Evolutionary conservation across 1,140 invertebrate genomes (phyloP).

Genomic region (Halesus radiatus): DNA sequence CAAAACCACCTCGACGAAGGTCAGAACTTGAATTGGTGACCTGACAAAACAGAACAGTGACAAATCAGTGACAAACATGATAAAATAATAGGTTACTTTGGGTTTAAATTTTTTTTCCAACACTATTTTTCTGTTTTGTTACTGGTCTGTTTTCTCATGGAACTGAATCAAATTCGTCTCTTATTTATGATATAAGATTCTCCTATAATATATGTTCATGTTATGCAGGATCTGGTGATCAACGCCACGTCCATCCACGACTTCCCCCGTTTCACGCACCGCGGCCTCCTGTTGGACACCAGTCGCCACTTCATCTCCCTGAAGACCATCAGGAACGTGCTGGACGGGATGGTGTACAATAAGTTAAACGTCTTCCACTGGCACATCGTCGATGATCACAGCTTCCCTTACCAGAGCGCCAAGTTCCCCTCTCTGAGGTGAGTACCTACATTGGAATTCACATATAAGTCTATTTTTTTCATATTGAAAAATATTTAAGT

Average conservation of each 20-base stretch:
- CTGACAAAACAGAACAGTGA: too few species aligned
- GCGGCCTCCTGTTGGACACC: constrained; percentile 88
- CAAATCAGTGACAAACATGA: too few species aligned
- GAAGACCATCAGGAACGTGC: constrained; percentile 73
- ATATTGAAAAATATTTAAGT: constrained; percentile 75
- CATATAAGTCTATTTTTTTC: too few species aligned
- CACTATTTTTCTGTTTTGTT: too few species aligned
- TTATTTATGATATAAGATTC: too few species aligned
- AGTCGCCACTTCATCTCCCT: constrained; percentile 85
- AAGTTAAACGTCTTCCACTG: constrained; percentile 96
- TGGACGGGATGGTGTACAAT: constrained; percentile 89
- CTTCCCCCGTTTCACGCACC: constrained; percentile 79
- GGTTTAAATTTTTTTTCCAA: too few species aligned
- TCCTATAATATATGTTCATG: too few species aligned
- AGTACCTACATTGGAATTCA: background rate
- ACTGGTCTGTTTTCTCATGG: too few species aligned
- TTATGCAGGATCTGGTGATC: constrained; percentile 55
- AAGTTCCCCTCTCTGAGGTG: constrained; percentile 82
- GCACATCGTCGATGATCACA: constrained; percentile 94
- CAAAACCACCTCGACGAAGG: too few species aligned
- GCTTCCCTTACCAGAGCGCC: constrained; percentile 88
- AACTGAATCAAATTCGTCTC: too few species aligned
- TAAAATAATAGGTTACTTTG: too few species aligned
- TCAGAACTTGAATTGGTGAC: too few species aligned
- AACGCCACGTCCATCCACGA: constrained; percentile 76